phyloP scores from a whole-genome alignment of 2,113 vertebrate species.

The Tetrax tetrax region DNA sequence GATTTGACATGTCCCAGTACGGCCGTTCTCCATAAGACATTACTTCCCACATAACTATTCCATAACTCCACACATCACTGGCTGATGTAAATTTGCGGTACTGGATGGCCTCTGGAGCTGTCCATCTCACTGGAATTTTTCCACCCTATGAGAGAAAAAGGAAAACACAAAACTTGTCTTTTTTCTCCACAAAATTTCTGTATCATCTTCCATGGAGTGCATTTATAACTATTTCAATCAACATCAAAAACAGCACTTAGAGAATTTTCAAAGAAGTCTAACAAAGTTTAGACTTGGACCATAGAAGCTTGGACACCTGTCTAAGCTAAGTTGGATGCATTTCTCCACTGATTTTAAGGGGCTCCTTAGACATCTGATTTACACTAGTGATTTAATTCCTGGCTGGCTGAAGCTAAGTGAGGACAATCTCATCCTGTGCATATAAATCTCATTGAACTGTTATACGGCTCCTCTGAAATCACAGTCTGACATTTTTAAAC shows the following conservation, averaged over 20 bases:
- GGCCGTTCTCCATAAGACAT: constrained; percentile 98
- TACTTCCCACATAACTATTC: constrained; percentile 99
- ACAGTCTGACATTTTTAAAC: background rate
- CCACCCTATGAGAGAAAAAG: constrained; percentile 82
- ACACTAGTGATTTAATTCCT: background rate
- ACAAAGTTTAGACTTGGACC: background rate
- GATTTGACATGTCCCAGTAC: constrained; percentile 99
- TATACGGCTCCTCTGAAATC: background rate
- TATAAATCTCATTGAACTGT: background rate
- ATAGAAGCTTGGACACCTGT: background rate
- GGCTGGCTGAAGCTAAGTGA: background rate
- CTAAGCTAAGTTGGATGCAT: background rate
- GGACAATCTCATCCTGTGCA: background rate
- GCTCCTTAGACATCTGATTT: background rate
- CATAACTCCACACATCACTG: constrained; percentile 98
- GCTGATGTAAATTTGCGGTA: constrained; percentile 98
- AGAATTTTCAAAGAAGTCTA: background rate
- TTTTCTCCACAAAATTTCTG: background rate
- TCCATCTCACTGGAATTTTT: constrained; percentile 99
- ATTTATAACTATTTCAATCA: background rate
- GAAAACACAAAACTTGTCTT: background rate
- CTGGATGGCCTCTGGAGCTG: constrained; percentile 96
- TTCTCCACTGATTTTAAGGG: background rate
- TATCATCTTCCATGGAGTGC: background rate
- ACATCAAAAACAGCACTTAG: background rate